Conservation (phyloP, 2,888 invertebrate genomes). For the Phaonia tiefii region DNA sequence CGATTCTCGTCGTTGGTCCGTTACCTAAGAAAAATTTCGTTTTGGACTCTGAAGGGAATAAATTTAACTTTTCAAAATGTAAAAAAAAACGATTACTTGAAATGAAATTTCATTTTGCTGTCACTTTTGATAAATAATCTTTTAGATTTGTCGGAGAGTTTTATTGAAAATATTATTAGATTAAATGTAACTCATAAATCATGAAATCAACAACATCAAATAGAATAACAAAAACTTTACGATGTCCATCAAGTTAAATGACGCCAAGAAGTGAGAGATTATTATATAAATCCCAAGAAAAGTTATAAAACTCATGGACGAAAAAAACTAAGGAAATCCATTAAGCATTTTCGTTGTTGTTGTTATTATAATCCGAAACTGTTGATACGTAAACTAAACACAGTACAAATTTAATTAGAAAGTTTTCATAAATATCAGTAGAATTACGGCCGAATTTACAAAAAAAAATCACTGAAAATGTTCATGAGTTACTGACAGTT, state of each 20-base stretch:
- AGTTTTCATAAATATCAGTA: no score
- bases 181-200: background rate
- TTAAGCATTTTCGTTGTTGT: background rate
- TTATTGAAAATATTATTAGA: background rate
- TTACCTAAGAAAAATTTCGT: background rate
- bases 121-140: conserved; percentile 12
- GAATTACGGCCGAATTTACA: no score
- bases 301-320: background rate
- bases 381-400: no score
- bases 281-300: background rate
- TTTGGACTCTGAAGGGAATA: background rate
- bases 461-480: no score
- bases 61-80: background rate
- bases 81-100: background rate
- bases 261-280: background rate
- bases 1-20: no score
- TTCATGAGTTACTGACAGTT: no score
- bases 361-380: no score
- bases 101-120: background rate
- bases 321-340: background rate
- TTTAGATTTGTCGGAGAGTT: conserved; percentile 1
- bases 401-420: no score
- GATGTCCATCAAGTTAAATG: conserved; percentile 2
- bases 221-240: background rate
- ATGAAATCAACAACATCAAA: background rate